Evolutionary conservation across 2,113 vertebrate genomes (phyloP), one percentile per base, ranked within the genome.

Genomic region (Herpetotheres cachinnans): DNA sequence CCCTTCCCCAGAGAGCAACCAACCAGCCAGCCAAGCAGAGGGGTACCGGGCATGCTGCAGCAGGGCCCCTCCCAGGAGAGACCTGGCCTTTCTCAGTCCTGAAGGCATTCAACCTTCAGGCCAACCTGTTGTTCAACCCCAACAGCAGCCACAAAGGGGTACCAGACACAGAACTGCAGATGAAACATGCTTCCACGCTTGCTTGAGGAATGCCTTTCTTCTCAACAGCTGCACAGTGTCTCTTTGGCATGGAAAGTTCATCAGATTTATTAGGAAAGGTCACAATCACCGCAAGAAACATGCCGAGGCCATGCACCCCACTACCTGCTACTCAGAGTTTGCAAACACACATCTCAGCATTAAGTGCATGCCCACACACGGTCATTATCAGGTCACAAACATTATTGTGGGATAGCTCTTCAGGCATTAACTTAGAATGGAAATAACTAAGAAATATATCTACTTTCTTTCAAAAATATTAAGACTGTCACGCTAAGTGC

Each of bases 281-380:
- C 62, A 34, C 6, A 5, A 34, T 52, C 24, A 49, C 2, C 8
- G 46, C 59, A 36, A 79, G 50, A 90, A 42, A 49, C 5, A 8
- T 3, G 4, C 16, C 2, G 2, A 49, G 46, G 70, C 42, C 30
- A 44, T 2, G 4, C 63, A 73, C 2, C 11, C 19, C 22, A 11
- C 6, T 50, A 24, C 13, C 27, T 0, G 0, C n/a, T 38, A 16
- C 29, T 42, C 15, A 17, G 44, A 86, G 34, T 42, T 46, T 55
- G 47, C 47, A 67, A 59, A 66, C 8, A 55, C 26, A 13, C 22
- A 26, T 29, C 25, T 89, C 56, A 26, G 8, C 2, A 3, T 25
- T 46, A 52, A 83, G n/a, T 1, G 7, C 29, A 3, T 29, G 24
- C 34, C 42, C 36, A 42, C 32, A 5, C 19, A 13, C 8, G 13